These are phyloP conservation scores for Neria commutata DNA, from an alignment of 2,888 invertebrate genomes.

Conservation along the genomic window DNA sequence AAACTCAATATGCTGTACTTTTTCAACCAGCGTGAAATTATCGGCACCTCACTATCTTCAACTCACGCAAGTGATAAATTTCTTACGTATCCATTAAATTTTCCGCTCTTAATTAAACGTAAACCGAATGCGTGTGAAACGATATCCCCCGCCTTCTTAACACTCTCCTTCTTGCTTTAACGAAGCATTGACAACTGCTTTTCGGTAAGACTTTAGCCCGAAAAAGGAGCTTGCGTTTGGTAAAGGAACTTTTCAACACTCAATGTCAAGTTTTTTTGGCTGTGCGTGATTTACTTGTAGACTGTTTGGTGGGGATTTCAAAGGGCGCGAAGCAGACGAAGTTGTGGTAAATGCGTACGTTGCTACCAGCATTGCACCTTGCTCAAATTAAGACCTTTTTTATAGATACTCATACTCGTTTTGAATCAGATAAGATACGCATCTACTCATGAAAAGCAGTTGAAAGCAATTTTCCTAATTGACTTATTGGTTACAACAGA, in stretches of 20 bases:
- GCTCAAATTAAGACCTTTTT: not conserved
- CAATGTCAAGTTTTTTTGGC: too few species aligned
- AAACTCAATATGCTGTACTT: too few species aligned
- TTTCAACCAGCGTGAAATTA: too few species aligned
- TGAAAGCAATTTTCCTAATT: constrained; percentile 48
- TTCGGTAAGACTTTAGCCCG: too few species aligned
- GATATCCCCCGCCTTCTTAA: too few species aligned
- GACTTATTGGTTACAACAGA: constrained; percentile 41
- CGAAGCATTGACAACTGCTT: too few species aligned
- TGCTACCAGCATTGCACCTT: not conserved
- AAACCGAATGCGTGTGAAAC: not conserved
- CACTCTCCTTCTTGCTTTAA: too few species aligned
- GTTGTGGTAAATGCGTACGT: not conserved
- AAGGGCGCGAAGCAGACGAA: not conserved
- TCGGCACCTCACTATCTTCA: not conserved
- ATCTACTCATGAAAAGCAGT: not conserved
- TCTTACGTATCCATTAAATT: constrained; percentile 9
- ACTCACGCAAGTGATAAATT: constrained; percentile 1
- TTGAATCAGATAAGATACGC: not conserved
- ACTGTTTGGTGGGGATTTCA: not conserved
- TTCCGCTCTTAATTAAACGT: constrained; percentile 30
- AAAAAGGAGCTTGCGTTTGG: too few species aligned
- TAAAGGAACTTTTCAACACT: too few species aligned
- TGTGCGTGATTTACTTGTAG: too few species aligned
- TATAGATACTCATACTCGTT: not conserved